Evolutionary conservation across 2,888 invertebrate species (phyloP).

Genomic region (Tenthredo mesomela): DNA sequence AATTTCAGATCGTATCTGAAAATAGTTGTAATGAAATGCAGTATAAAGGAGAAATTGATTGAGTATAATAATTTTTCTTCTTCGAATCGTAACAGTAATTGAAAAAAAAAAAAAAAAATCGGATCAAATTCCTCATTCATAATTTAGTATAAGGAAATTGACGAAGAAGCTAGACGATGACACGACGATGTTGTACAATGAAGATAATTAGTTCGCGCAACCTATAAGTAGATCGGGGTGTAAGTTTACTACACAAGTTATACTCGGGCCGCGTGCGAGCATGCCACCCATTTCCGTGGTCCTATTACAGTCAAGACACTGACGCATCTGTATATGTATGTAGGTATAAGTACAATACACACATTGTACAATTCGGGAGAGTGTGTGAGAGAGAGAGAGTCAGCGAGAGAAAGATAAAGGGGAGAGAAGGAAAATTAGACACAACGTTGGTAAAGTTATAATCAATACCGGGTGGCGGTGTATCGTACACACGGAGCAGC

Average conservation of each 20-base stretch:
- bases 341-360: background rate
- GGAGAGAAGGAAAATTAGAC: constrained; percentile 66
- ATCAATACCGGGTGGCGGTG: constrained; percentile 68
- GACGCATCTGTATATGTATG: background rate
- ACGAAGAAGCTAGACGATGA: background rate
- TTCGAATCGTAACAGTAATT: no score
- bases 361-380: background rate
- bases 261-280: background rate
- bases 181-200: background rate
- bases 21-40: no score
- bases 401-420: background rate
- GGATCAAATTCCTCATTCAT: background rate
- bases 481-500: constrained; percentile 56
- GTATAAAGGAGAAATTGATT: no score
- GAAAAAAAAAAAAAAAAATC: background rate
- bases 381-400: background rate
- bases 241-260: background rate
- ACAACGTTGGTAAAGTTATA: constrained; percentile 69
- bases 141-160: background rate
- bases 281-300: background rate
- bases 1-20: no score
- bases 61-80: no score
- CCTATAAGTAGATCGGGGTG: background rate
- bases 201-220: constrained; percentile 23
- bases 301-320: constrained; percentile 16